Conservation (phyloP, 2,113 vertebrate species). For the Euleptes europaea region DNA sequence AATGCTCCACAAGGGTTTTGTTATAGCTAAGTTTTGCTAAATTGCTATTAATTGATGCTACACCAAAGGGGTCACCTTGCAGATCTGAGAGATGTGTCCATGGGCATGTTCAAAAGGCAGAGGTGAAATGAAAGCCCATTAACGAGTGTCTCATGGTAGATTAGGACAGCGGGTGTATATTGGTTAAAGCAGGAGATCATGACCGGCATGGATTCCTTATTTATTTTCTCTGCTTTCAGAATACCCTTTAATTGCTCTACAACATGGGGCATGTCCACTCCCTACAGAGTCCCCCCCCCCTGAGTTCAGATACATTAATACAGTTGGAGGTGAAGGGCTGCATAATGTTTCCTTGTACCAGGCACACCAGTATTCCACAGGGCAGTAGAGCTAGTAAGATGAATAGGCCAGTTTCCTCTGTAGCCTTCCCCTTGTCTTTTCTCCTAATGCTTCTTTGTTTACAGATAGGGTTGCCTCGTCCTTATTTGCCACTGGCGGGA, state of each 20-base stretch:
- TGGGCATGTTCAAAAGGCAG: not conserved
- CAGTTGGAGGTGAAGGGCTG: no score
- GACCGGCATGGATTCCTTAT: not conserved
- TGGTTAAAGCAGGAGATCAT: not conserved
- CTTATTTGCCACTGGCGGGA: no score
- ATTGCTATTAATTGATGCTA: slow-evolving; percentile 15
- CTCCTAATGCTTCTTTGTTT: no score
- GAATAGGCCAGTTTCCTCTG: no score
- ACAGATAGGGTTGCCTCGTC: no score
- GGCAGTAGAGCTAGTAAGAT: no score
- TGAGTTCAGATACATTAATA: not conserved
- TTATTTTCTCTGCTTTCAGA: not conserved
- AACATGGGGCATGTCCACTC: not conserved
- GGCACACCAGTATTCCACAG: no score
- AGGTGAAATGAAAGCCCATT: slow-evolving; percentile 17
- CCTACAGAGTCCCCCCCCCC: not conserved
- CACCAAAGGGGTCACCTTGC: slow-evolving; percentile 7
- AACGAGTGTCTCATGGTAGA: not conserved
- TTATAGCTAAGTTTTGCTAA: slow-evolving; percentile 21
- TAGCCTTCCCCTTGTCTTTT: no score
- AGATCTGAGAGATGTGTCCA: slow-evolving; percentile 11
- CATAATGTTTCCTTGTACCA: no score
- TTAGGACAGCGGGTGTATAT: not conserved
- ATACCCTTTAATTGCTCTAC: not conserved
- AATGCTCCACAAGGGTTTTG: slow-evolving; percentile 1